Conservation (phyloP, 2,113 vertebrate species). For the Microtus ochrogaster region DNA sequence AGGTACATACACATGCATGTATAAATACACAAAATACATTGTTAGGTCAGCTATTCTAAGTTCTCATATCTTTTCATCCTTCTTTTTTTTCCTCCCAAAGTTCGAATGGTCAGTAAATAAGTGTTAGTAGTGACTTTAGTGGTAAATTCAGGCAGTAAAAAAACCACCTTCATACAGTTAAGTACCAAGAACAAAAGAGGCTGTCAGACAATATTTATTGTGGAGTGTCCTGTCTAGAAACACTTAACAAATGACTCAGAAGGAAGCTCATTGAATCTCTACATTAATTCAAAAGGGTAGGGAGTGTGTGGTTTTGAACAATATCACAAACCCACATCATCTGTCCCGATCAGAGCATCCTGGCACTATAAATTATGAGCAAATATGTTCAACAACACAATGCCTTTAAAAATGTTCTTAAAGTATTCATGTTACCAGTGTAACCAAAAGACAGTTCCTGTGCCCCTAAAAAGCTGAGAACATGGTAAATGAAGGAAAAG, state of each 20-base stretch:
- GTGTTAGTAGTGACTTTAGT: not conserved
- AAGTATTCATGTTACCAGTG: not conserved
- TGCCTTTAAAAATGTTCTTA: conserved; percentile 3
- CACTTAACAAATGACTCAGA: conserved; percentile 24
- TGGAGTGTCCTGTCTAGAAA: not conserved
- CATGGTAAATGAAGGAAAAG: not conserved
- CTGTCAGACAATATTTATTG: not conserved
- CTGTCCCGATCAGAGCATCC: not conserved
- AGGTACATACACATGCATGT: too few species aligned
- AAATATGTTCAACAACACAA: conserved; percentile 24
- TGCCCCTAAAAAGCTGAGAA: not conserved
- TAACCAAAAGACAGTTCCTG: not conserved
- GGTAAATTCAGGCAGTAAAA: not conserved
- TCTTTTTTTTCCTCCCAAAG: not conserved
- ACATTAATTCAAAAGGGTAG: not conserved
- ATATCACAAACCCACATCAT: not conserved
- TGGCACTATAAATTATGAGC: not conserved
- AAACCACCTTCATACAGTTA: not conserved
- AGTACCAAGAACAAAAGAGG: conserved; percentile 39
- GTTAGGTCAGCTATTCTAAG: conserved; percentile 9
- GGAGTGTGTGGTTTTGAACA: not conserved
- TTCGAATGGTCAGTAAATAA: not conserved
- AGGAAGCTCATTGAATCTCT: not conserved
- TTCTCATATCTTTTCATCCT: not conserved
- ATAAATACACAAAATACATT: not conserved